Evolutionary conservation across 2,888 invertebrate genomes (phyloP), one percentile per base, ranked within the genome.

Genomic region (Bibio marci): DNA sequence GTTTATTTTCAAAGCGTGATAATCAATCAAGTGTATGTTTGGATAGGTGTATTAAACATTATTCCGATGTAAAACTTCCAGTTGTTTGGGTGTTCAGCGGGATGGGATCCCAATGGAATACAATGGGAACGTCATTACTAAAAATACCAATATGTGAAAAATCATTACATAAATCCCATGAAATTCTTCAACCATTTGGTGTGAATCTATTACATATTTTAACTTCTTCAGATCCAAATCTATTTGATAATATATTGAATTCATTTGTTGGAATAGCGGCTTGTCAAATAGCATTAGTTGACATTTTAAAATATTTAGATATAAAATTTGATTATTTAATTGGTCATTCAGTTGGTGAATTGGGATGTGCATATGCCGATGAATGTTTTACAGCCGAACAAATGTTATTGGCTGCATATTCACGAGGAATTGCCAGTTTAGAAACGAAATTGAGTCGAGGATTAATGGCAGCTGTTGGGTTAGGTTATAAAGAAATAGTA

Each of bases 401-500:
- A 59, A 79, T 80, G 63, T 75, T 88, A 44, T 59, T 82, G 18
- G 69, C 77, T 3, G 80, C 86, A 0, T 86, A 85, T 59, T 78
- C 76, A 58, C 65, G 85, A 54, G 83, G 82, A 2, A 61, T 69
- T 40, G 76, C 77, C 10, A 75, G 76, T 3, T 54, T 74, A 10
- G 76, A 80, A 48, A 71, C 76, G 1, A 62, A 65, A 3, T 59
- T 78, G 45, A 69, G 75, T 47, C 64, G 62, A 41, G 82, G 82
- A 42, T 76, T 77, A 39, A 86, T 87, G 86, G 86, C 86, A 30
- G 82, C 83, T n/a, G 69, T 86, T 14, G 86, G 80, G 17, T 51
- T 71, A 18, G 66, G 69, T 6, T 67, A 64, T 44, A 56, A 54
- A 30, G 64, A 69, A 50, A 63, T 69, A 57, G 48, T 42, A 12